Evolutionary conservation across 2,888 invertebrate species (phyloP).

Genomic region (Morpho helenor): DNA sequence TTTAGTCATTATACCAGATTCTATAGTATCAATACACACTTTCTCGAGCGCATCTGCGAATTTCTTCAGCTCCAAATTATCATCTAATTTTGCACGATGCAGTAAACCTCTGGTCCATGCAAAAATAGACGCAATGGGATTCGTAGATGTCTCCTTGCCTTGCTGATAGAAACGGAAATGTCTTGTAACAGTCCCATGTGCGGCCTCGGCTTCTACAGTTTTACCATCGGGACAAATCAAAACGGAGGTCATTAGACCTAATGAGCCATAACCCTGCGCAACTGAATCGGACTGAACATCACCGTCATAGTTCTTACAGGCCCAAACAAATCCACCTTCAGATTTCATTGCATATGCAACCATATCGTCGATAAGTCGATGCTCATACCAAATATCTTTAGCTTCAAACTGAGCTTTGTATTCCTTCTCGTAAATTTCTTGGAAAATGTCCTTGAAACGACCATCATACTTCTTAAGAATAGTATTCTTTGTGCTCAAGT

Average conservation of each 20-base stretch:
- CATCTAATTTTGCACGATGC: conserved; percentile 96
- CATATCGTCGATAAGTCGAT: conserved; percentile 99
- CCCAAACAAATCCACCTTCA: conserved; percentile 99
- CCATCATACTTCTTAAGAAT: conserved; percentile 98
- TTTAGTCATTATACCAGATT: conserved; percentile 97
- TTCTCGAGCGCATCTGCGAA: conserved; percentile 93
- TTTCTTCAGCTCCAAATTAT: conserved; percentile 85
- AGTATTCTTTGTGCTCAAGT: conserved; percentile 97
- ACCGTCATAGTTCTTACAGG: conserved; percentile 99
- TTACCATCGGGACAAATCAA: conserved; percentile 98
- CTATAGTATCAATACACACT: conserved; percentile 97
- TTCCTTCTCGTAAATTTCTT: conserved; percentile 93
- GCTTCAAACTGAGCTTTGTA: conserved; percentile 93
- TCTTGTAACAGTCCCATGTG: conserved; percentile 97
- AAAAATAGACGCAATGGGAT: conserved; percentile 99
- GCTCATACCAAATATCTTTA: conserved; percentile 97
- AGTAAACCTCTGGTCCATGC: conserved; percentile 97
- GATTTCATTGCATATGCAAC: conserved; percentile 99
- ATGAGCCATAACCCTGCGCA: conserved; percentile 97
- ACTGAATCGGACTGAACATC: conserved; percentile 99
- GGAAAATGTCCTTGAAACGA: conserved; percentile 97
- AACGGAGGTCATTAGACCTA: conserved; percentile 99
- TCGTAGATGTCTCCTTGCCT: conserved; percentile 99
- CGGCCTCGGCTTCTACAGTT: conserved; percentile 98
- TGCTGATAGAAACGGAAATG: conserved; percentile 93